Conservation (phyloP, 2,797 vertebrate species). For the Anniella stebbinsi region DNA sequence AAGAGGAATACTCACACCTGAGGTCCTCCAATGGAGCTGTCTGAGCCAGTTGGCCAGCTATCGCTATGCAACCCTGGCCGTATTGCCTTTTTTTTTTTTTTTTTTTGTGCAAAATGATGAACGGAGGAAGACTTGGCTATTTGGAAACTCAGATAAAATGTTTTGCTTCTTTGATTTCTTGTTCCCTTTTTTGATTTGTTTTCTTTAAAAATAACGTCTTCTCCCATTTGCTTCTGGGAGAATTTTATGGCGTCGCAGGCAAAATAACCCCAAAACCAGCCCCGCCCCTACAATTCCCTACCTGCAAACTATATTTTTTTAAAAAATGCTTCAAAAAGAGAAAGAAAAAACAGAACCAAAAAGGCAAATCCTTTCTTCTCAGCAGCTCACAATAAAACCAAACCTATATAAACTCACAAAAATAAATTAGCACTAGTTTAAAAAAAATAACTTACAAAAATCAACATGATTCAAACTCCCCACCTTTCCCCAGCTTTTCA, state of each 20-base stretch:
- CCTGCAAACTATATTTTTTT: not conserved
- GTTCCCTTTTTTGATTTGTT: constrained; percentile 16
- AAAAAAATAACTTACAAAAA: constrained; percentile 44
- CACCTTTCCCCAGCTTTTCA: not conserved
- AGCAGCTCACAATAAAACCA: constrained; percentile 72
- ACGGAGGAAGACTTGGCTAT: constrained; percentile 50
- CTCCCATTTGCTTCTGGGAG: constrained; percentile 18
- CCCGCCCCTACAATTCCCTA: not conserved
- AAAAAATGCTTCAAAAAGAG: not conserved
- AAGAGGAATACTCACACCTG: not conserved
- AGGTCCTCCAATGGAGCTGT: not conserved
- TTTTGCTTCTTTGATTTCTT: constrained; percentile 7
- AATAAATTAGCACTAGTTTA: constrained; percentile 36
- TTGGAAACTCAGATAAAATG: constrained; percentile 3
- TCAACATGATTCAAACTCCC: not conserved
- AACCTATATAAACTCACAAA: constrained; percentile 66
- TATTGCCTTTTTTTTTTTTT: constrained; percentile 36
- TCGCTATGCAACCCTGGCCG: not conserved
- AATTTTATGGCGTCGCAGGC: constrained; percentile 15
- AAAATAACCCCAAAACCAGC: not conserved
- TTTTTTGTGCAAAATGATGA: constrained; percentile 54
- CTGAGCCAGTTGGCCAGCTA: not conserved
- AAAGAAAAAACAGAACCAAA: not conserved
- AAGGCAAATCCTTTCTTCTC: constrained; percentile 18
- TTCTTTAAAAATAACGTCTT: constrained; percentile 11